phyloP scores from a whole-genome alignment of 1,140 invertebrate species.

The Drosophila pachea region DNA sequence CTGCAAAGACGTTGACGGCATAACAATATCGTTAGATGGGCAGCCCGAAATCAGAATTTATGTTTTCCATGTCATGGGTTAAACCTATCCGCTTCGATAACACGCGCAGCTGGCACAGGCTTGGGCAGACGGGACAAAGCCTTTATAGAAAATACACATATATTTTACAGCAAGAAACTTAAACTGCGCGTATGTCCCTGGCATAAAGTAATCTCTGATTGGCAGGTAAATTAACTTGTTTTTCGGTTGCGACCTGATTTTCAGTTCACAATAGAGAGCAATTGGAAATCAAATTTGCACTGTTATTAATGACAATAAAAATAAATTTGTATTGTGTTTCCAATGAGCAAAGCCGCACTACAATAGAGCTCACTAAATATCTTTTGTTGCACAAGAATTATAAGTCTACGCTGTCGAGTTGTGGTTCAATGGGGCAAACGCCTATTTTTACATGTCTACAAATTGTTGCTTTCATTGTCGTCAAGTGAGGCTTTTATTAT shows the following conservation, averaged over 20 bases:
- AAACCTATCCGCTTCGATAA: slow-evolving; percentile 42
- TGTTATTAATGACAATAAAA: too few relatives aligned
- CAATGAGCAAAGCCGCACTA: background rate
- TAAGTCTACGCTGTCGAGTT: too few relatives aligned
- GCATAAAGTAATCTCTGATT: too few relatives aligned
- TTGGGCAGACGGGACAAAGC: slow-evolving; percentile 1
- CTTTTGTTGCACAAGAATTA: background rate
- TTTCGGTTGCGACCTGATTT: too few relatives aligned
- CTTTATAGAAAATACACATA: background rate
- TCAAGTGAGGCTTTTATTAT: slow-evolving; percentile 8
- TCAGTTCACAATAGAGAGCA: too few relatives aligned
- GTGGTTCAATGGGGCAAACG: too few relatives aligned
- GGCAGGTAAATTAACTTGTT: too few relatives aligned
- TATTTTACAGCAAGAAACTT: background rate
- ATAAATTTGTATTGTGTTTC: too few relatives aligned
- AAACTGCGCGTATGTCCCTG: too few relatives aligned
- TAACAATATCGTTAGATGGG: slow-evolving; percentile 45
- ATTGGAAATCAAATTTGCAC: too few relatives aligned
- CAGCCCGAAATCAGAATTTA: slow-evolving; percentile 44
- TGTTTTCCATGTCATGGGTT: slow-evolving; percentile 46
- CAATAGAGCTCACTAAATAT: background rate
- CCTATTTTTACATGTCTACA: too few relatives aligned
- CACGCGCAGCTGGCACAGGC: background rate
- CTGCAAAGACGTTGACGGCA: slow-evolving; percentile 53
- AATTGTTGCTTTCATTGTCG: slow-evolving; percentile 8